These are phyloP conservation scores for Agriotes lineatus DNA, from an alignment of 2,888 invertebrate genomes.

Conservation along the genomic window DNA sequence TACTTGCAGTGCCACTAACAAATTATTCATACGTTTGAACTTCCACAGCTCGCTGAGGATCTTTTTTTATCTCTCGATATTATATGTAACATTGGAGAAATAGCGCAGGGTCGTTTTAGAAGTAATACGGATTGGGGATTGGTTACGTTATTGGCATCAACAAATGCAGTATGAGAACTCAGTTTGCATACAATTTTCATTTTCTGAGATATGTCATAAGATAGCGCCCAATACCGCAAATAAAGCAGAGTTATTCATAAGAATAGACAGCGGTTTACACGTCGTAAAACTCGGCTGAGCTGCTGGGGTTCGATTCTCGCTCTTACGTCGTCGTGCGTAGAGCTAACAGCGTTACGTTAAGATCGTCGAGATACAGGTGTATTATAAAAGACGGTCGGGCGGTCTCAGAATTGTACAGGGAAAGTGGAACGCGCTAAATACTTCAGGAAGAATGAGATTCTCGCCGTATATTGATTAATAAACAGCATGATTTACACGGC, in stretches of 20 bases:
- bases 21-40: too few species aligned
- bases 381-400: slow-evolving; percentile 23
- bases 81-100: too few species aligned
- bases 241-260: neutral
- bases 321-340: neutral
- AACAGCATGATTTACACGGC: neutral
- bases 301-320: neutral
- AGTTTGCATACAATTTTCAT: neutral
- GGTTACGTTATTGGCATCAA: neutral
- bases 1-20: too few species aligned
- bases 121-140: neutral
- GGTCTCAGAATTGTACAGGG: slow-evolving; percentile 38
- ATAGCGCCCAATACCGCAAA: neutral
- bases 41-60: too few species aligned
- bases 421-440: slow-evolving; percentile 45
- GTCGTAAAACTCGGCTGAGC: neutral
- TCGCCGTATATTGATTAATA: slow-evolving; percentile 12
- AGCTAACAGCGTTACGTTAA: slow-evolving; percentile 4
- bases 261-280: neutral
- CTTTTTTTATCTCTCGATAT: too few species aligned
- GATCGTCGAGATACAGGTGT: neutral
- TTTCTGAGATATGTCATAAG: neutral
- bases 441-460: slow-evolving; percentile 33
- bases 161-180: neutral
- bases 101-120: too few species aligned